Conservation (phyloP, 2,113 vertebrate species). For the Chamaea fasciata region DNA sequence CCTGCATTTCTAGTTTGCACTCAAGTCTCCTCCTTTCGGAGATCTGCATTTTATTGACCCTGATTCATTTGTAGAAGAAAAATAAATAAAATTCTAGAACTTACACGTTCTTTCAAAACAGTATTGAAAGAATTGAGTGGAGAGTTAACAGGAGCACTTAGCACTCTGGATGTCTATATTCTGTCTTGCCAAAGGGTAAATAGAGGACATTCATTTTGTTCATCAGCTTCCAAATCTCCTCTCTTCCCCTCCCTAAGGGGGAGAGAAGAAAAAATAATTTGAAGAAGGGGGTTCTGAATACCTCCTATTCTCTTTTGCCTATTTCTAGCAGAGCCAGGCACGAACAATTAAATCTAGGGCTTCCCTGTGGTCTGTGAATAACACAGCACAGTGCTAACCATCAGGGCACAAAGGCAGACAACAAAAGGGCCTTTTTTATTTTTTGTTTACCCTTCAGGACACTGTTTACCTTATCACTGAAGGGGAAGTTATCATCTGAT, state of each 20-base stretch:
- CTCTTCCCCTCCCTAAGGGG: neutral
- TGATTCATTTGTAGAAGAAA: constrained; percentile 4
- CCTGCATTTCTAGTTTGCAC: neutral
- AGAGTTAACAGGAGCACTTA: constrained; percentile 53
- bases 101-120: constrained; percentile 14
- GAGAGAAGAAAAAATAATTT: constrained; percentile 56
- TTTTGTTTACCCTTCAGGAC: constrained; percentile 80
- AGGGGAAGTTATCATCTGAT: constrained; percentile 65
- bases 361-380: constrained; percentile 77
- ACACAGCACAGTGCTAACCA: constrained; percentile 65
- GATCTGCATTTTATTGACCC: neutral
- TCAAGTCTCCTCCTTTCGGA: neutral
- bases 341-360: constrained; percentile 74
- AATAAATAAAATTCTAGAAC: constrained; percentile 27
- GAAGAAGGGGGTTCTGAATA: constrained; percentile 55
- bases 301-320: constrained; percentile 56
- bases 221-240: constrained; percentile 65
- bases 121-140: neutral
- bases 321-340: constrained; percentile 69
- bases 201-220: constrained; percentile 71
- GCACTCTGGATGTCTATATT: constrained; percentile 58
- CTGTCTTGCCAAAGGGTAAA: constrained; percentile 73
- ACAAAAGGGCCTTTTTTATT: constrained; percentile 63
- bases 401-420: constrained; percentile 71
- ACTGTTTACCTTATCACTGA: constrained; percentile 78